phyloP scores from a whole-genome alignment of 92 coral and sea anemone species.

The Desmophyllum pertusum region DNA sequence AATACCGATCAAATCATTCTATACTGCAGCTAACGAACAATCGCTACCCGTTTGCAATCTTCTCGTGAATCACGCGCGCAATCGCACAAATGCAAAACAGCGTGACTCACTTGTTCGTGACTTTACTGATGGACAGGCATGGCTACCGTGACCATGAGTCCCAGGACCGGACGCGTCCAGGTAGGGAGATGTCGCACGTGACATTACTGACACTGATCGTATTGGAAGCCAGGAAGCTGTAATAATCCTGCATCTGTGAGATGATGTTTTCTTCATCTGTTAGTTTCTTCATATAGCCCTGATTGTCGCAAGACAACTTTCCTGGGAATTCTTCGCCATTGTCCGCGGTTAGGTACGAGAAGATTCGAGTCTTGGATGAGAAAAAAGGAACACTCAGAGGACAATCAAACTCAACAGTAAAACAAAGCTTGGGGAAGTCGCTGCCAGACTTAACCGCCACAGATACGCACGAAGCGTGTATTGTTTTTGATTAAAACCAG shows the following conservation, averaged over 20 bases:
- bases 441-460: too few relatives aligned
- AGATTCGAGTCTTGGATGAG: conserved; percentile 77
- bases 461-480: too few relatives aligned
- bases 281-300: conserved; percentile 96
- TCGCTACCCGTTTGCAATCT: too few relatives aligned
- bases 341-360: conserved; percentile 89
- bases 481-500: too few relatives aligned
- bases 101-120: conserved; percentile 82
- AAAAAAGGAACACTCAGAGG: background rate
- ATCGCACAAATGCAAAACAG: conserved; percentile 6
- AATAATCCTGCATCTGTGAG: conserved; percentile 98
- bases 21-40: background rate
- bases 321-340: conserved; percentile 97
- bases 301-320: conserved; percentile 92
- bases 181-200: conserved; percentile 98
- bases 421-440: too few relatives aligned
- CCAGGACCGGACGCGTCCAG: conserved; percentile 96
- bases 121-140: conserved; percentile 89
- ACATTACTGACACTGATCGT: conserved; percentile 87
- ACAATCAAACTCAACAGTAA: too few relatives aligned
- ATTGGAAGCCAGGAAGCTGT: conserved; percentile 95
- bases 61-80: background rate
- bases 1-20: too few relatives aligned
- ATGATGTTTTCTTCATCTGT: conserved; percentile 86
- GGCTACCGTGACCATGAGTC: conserved; percentile 97